Percentiles rank a stretch among this genome's conserved stretches.
Evolutionary conservation across 2,797 vertebrate genomes (phyloP).

Genomic region (Poecilia velifera): DNA sequence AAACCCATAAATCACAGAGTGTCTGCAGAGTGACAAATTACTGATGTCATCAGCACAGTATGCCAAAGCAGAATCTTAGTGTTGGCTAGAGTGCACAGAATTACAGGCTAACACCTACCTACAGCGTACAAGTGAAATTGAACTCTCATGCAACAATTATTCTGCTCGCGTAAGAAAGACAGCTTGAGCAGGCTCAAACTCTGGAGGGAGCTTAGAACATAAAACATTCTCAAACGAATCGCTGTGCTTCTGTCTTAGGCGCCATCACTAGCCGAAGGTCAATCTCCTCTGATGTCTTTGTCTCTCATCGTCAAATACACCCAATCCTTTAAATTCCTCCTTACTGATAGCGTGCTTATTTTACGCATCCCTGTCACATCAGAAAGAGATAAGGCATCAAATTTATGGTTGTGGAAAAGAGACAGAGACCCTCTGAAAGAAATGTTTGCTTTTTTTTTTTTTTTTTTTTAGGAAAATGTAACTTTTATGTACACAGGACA

Average conservation of each 20-base stretch:
- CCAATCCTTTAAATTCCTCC: background rate
- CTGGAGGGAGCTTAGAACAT: too few relatives aligned
- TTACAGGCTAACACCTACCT: constrained; percentile 30
- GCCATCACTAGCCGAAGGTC: background rate
- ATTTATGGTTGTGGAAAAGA: background rate
- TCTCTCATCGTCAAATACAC: background rate
- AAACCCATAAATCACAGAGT: constrained; percentile 74
- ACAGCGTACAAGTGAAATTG: constrained; percentile 31
- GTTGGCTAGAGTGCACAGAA: constrained; percentile 34
- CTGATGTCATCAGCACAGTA: constrained; percentile 71
- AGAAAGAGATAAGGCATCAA: too few relatives aligned
- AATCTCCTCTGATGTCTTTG: background rate
- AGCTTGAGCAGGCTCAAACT: background rate
- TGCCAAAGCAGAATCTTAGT: constrained; percentile 61
- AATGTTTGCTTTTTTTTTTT: background rate
- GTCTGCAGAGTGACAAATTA: constrained; percentile 75
- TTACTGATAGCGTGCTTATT: background rate
- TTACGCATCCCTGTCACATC: background rate
- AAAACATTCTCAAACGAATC: background rate
- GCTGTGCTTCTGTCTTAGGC: background rate
- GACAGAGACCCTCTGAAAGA: background rate
- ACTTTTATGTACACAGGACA: background rate
- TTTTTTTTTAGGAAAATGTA: background rate
- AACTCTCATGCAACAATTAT: constrained; percentile 6
- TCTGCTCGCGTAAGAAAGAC: background rate